These are phyloP conservation scores for Cinclus cinclus DNA, from an alignment of 2,113 vertebrate genomes.

Conservation along the genomic window DNA sequence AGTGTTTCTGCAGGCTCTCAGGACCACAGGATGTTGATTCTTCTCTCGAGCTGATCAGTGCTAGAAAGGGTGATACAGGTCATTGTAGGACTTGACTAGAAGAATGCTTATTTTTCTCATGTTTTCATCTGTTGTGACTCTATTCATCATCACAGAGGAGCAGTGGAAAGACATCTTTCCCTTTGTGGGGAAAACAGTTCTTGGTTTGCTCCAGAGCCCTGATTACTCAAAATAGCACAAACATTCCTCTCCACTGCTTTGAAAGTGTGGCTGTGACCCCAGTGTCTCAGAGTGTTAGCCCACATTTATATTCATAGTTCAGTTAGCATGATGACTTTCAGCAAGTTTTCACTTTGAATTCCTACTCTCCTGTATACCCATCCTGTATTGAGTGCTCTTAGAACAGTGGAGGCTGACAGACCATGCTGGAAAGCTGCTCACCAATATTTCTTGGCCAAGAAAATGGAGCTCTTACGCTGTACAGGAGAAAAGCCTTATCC, in stretches of 20 bases:
- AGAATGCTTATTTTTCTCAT: neutral
- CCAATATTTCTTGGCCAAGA: neutral
- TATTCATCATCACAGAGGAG: neutral
- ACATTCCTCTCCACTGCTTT: neutral
- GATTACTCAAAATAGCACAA: neutral
- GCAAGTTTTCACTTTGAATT: neutral
- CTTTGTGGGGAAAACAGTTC: neutral
- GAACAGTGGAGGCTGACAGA: neutral
- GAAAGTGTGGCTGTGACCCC: neutral
- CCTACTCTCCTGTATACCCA: rapidly evolving
- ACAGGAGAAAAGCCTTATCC: neutral
- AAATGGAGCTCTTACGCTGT: neutral
- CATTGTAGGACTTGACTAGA: neutral
- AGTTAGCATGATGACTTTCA: neutral
- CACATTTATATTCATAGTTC: neutral
- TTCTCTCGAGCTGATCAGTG: neutral
- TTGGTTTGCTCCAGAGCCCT: neutral
- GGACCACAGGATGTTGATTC: neutral
- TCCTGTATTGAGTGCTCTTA: rapidly evolving
- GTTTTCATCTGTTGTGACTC: neutral
- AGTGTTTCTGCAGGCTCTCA: neutral
- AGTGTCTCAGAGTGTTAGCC: neutral
- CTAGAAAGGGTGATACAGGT: neutral
- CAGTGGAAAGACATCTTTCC: neutral
- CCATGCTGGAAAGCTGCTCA: neutral